Percentiles rank a stretch among this genome's conserved stretches.
phyloP scores from a whole-genome alignment of 2,113 vertebrate species.

The Sebastes fasciatus region DNA sequence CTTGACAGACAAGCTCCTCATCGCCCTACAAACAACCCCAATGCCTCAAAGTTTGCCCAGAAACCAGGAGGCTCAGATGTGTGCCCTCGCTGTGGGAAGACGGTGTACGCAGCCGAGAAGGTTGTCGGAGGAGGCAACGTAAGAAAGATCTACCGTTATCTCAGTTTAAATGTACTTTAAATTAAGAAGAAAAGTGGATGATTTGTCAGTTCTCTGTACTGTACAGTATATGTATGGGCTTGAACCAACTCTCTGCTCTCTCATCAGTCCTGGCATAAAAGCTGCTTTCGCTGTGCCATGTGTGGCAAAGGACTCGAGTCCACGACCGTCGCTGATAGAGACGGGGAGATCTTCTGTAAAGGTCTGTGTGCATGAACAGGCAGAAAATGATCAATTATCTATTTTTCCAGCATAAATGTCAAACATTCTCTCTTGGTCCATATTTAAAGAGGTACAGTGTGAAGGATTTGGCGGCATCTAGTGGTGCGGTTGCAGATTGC shows the following conservation, averaged over 20 bases:
- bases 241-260: not conserved
- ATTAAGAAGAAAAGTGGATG: not conserved
- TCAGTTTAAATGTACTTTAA: not conserved
- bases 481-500: no score
- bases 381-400: not conserved
- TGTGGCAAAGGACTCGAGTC: constrained; percentile 97
- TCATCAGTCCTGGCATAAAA: constrained; percentile 94
- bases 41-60: constrained; percentile 89
- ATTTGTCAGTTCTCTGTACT: not conserved
- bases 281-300: constrained; percentile 96
- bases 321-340: constrained; percentile 94
- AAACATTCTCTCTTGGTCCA: not conserved
- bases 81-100: constrained; percentile 91
- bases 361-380: constrained; percentile 77
- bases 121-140: constrained; percentile 95
- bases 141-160: constrained; percentile 47
- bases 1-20: constrained; percentile 78
- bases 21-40: constrained; percentile 90
- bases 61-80: constrained; percentile 87
- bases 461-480: no score
- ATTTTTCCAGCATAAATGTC: not conserved
- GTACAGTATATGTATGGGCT: not conserved
- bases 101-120: constrained; percentile 95
- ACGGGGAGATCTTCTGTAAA: constrained; percentile 98
- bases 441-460: no score